Evolutionary conservation across 2,797 vertebrate species (phyloP), one percentile per base, ranked within the genome.

Genomic region (Phoebastria nigripes): DNA sequence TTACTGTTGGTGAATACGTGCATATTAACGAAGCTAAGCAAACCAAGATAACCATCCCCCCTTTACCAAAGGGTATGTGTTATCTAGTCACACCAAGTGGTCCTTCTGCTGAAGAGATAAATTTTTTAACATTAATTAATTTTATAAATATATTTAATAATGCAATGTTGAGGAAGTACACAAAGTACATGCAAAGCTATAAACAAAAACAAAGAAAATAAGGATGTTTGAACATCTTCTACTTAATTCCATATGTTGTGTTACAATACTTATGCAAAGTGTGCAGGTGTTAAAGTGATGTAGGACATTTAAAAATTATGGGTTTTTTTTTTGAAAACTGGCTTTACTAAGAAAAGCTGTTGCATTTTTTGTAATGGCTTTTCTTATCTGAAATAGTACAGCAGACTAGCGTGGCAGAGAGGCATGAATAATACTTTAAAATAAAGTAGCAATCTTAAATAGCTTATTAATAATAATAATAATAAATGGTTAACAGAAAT

Each of bases 321-420:
- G 37, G 44, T 4, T 66, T 39, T 37, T 39, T 37, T 61, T 20
- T 35, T 79, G 39, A 87, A 95, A 96, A 87, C 8, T 58, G 54
- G 31, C 26, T 90, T 89, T 71, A 80, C 8, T 58, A 65, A 61
- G 80, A 77, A 85, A 49, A 65, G 11, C 24, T 86, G 29, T 19
- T 95, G 55, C 16, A 39, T 22, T 79, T 96, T 77, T 79, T 70
- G 29, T 73, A 89, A 94, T 71, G 33, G 24, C 11, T 94, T 86
- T 95, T 79, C 72, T 83, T 95, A 80, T 81, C 89, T 92, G 51
- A 83, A 96, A 87, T 39, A 92, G 37, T 59, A 81, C 42, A 90
- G 74, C 18, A 89, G 51, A 78, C 37, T 25, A 89, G 26, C 4
- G 9, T 8, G 44, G 15, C 47, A 78, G 9, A 82, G 9, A 87